These are phyloP conservation scores for Salvelinus sp. DNA, from an alignment of 2,113 vertebrate genomes.

Conservation along the genomic window DNA sequence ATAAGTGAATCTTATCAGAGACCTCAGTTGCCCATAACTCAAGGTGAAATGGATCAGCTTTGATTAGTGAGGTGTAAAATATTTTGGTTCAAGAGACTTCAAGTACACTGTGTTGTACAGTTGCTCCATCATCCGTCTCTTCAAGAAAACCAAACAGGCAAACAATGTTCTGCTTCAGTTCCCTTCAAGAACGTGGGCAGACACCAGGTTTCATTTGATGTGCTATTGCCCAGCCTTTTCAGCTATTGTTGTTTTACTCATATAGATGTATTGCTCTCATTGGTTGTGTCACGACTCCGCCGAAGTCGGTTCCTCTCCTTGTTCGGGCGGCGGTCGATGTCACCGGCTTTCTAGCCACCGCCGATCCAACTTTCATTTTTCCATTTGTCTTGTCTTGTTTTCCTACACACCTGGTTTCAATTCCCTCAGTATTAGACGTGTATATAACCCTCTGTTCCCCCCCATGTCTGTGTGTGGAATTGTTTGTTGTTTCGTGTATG, in stretches of 20 bases:
- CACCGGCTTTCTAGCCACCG: too few relatives aligned
- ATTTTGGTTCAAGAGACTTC: constrained; percentile 47
- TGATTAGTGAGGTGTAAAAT: constrained; percentile 40
- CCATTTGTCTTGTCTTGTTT: too few relatives aligned
- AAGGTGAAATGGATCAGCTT: constrained; percentile 50
- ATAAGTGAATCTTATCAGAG: constrained; percentile 47
- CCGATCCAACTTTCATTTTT: too few relatives aligned
- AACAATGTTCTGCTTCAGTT: constrained; percentile 64
- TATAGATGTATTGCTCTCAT: constrained; percentile 43
- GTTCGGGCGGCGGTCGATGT: too few relatives aligned
- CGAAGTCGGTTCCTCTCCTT: too few relatives aligned
- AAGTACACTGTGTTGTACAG: constrained; percentile 31
- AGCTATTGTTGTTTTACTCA: constrained; percentile 46
- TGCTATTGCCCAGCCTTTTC: constrained; percentile 57
- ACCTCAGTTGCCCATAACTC: constrained; percentile 45
- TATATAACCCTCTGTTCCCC: too few relatives aligned
- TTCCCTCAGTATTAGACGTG: too few relatives aligned
- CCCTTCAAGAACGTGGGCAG: constrained; percentile 45
- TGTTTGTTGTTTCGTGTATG: too few relatives aligned
- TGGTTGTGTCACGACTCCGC: not conserved
- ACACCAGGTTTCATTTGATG: constrained; percentile 65
- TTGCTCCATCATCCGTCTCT: constrained; percentile 54
- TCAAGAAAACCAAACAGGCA: constrained; percentile 54
- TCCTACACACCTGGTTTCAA: too few relatives aligned
- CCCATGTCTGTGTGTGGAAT: too few relatives aligned